Percentiles rank a stretch among this genome's conserved stretches.
Conservation (phyloP, 30 jellyfish, hydroid and myxozoan species). For the Hydractinia echinata region DNA sequence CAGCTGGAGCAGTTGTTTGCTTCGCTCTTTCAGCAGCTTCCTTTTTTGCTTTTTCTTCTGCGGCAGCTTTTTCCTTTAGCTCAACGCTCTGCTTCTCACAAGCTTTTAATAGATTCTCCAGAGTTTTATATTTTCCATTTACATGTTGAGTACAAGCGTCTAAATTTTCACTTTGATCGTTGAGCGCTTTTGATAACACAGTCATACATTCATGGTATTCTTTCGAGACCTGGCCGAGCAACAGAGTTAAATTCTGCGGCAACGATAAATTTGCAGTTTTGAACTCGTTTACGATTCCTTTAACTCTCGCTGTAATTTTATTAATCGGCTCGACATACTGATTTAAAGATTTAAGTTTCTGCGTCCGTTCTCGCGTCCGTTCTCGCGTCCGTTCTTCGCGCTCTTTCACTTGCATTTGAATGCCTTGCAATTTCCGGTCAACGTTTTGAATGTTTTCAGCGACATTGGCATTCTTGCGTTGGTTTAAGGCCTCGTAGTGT, state of each 20-base stretch:
- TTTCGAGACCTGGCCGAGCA: slow-evolving; percentile 13
- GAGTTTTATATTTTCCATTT: no score
- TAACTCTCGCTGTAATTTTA: no score
- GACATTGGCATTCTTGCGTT: no score
- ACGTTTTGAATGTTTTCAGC: no score
- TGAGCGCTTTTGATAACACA: not conserved
- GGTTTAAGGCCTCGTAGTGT: no score
- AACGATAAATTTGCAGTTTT: not conserved
- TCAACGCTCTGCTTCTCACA: slow-evolving; percentile 13
- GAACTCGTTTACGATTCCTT: no score
- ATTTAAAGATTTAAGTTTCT: no score
- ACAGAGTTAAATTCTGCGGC: not conserved
- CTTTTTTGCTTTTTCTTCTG: slow-evolving; percentile 32
- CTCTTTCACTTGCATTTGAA: no score
- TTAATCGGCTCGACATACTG: no score
- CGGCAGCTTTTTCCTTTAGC: slow-evolving; percentile 25
- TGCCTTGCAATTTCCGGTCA: no score
- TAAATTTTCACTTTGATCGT: not conserved
- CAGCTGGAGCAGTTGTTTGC: slow-evolving; percentile 42
- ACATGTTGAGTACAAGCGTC: not conserved
- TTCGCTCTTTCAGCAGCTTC: slow-evolving; percentile 39
- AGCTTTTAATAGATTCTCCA: slow-evolving; percentile 18
- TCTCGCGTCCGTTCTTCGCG: no score
- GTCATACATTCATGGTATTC: not conserved
- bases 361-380: no score